A percentile compares a stretch with the other conserved stretches of the same genome.
These are phyloP conservation scores for Hippocampus abdominalis DNA, from an alignment of 2,113 vertebrate genomes.

Conservation along the genomic window DNA sequence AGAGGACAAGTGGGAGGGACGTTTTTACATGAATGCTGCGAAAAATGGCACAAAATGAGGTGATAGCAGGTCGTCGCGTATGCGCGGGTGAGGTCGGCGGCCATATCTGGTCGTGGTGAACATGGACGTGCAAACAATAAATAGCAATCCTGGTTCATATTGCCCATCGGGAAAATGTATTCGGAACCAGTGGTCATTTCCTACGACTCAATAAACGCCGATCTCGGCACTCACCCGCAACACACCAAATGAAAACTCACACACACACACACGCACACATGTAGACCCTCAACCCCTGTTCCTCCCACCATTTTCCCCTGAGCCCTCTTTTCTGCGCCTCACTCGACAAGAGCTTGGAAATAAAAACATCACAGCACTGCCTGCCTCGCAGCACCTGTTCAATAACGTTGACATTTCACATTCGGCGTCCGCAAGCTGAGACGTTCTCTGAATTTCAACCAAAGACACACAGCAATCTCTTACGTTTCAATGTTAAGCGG, in stretches of 20 bases:
- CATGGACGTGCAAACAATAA: slow-evolving; percentile 16
- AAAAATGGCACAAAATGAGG: slow-evolving; percentile 64
- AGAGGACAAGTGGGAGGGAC: slow-evolving; percentile 36
- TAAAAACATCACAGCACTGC: slow-evolving; percentile 75
- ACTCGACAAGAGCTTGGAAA: slow-evolving; percentile 67
- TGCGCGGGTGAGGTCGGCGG: slow-evolving; percentile 46
- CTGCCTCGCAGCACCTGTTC: slow-evolving; percentile 75
- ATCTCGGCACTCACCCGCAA: slow-evolving; percentile 33
- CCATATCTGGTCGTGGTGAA: slow-evolving; percentile 28
- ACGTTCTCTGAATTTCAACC: slow-evolving; percentile 58
- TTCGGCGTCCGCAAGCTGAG: slow-evolving; percentile 60
- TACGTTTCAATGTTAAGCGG: slow-evolving; percentile 34
- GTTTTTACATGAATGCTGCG: slow-evolving; percentile 57
- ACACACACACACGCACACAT: slow-evolving; percentile 4
- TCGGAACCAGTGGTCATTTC: slow-evolving; percentile 46
- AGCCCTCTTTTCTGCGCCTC: slow-evolving; percentile 63
- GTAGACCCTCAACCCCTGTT: slow-evolving; percentile 37
- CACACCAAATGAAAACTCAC: slow-evolving; percentile 30
- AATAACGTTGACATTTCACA: slow-evolving; percentile 79
- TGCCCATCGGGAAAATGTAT: slow-evolving; percentile 47
- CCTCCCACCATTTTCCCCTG: slow-evolving; percentile 65
- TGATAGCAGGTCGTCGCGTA: slow-evolving; percentile 59
- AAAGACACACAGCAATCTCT: slow-evolving; percentile 36
- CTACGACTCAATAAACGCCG: slow-evolving; percentile 48
- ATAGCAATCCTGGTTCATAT: slow-evolving; percentile 38